Conservation (phyloP, 2,113 vertebrate genomes). For the Indicator maculatus region DNA sequence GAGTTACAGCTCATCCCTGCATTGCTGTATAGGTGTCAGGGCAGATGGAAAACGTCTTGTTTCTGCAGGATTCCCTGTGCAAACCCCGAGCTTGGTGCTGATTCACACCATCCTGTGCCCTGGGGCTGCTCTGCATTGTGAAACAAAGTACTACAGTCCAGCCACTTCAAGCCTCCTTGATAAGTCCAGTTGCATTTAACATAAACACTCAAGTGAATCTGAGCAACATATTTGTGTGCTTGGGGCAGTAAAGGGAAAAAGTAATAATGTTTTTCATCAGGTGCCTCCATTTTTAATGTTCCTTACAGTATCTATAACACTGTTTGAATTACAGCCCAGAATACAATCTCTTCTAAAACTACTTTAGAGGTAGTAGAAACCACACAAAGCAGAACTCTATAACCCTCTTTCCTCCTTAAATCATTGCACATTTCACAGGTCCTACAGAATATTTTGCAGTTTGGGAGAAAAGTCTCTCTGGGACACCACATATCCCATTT, state of each 20-base stretch:
- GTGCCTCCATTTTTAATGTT: constrained; percentile 5
- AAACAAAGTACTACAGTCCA: neutral
- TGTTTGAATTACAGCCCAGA: constrained; percentile 39
- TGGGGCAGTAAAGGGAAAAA: neutral
- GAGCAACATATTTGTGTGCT: neutral
- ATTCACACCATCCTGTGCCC: neutral
- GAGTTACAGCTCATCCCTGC: neutral
- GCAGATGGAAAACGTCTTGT: neutral
- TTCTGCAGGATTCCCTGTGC: neutral
- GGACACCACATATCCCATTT: constrained; percentile 44
- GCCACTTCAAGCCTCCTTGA: neutral
- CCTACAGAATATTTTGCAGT: constrained; percentile 47
- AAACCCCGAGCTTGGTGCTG: neutral
- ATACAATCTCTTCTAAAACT: neutral
- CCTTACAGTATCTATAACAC: neutral
- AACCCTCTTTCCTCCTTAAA: constrained; percentile 46
- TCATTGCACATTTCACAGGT: constrained; percentile 33
- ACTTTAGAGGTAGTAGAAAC: constrained; percentile 41
- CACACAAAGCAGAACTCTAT: constrained; percentile 28
- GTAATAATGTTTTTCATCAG: constrained; percentile 8
- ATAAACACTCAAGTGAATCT: neutral
- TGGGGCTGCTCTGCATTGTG: neutral
- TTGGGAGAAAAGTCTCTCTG: constrained; percentile 28
- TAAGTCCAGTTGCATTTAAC: neutral
- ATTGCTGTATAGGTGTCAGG: neutral